Conservation (phyloP, 2,113 vertebrate genomes). For the Riparia riparia region DNA sequence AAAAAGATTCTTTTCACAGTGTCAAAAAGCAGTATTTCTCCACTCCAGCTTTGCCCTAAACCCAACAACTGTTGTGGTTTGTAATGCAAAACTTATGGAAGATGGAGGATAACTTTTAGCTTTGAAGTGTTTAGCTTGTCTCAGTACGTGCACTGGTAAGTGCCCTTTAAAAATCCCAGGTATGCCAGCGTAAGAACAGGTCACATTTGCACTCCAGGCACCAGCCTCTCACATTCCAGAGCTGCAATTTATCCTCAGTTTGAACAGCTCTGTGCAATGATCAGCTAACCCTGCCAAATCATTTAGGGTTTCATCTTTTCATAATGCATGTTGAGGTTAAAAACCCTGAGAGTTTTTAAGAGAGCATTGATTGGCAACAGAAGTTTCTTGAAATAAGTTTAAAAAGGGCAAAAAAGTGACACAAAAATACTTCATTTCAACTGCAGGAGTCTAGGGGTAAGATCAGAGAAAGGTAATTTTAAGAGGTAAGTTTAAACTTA, state of each 20-base stretch:
- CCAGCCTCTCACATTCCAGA: constrained; percentile 22
- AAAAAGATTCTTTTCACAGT: constrained; percentile 63
- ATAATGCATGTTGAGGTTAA: constrained; percentile 25
- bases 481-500: constrained; percentile 56
- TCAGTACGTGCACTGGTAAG: constrained; percentile 7
- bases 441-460: constrained; percentile 14
- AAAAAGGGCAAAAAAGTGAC: constrained; percentile 43
- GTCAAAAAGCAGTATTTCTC: constrained; percentile 45
- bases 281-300: constrained; percentile 31
- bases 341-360: constrained; percentile 67
- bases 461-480: constrained; percentile 3
- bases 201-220: constrained; percentile 24
- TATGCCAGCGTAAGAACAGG: not conserved
- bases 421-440: constrained; percentile 67
- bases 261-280: not conserved
- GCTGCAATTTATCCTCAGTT: constrained; percentile 22
- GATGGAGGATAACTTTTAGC: not conserved
- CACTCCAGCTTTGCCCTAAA: constrained; percentile 40
- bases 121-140: constrained; percentile 31
- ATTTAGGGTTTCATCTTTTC: constrained; percentile 47
- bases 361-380: constrained; percentile 36
- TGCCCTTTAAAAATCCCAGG: constrained; percentile 9
- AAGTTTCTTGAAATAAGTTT: constrained; percentile 29
- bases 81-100: not conserved
- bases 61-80: not conserved